Evolutionary conservation across 2,797 vertebrate genomes (phyloP).

Genomic region (Premnoplex brunnescens): DNA sequence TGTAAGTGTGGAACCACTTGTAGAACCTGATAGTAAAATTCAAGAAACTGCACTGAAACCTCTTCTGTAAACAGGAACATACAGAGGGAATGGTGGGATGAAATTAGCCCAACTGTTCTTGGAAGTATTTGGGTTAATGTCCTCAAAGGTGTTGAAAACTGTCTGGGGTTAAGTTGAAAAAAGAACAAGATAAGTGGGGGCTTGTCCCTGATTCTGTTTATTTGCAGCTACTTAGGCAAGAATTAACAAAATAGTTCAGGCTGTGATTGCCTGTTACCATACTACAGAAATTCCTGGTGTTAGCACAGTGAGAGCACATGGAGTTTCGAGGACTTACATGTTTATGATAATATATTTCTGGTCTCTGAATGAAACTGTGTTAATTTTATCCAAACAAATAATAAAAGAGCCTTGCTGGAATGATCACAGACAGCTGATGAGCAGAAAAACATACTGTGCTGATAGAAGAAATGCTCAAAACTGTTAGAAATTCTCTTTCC

Average conservation of each 20-base stretch:
- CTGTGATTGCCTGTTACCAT: not conserved
- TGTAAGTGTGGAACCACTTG: not conserved
- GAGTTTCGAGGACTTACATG: not conserved
- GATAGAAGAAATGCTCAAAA: not conserved
- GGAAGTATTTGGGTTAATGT: not conserved
- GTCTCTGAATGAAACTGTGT: not conserved
- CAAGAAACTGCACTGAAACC: not conserved
- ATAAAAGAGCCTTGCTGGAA: not conserved
- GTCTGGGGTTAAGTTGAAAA: not conserved
- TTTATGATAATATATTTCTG: not conserved
- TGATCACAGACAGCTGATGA: not conserved
- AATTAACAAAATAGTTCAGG: not conserved
- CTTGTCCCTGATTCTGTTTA: not conserved
- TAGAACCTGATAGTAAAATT: not conserved
- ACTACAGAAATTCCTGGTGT: not conserved
- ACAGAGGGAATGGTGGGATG: not conserved
- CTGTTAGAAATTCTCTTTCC: not conserved
- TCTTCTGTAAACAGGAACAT: not conserved
- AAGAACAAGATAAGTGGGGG: not conserved
- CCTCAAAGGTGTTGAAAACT: not conserved
- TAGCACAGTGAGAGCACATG: not conserved
- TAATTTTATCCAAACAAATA: not conserved
- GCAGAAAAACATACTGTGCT: not conserved
- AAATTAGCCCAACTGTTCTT: not conserved
- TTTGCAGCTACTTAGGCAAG: not conserved